Percentiles rank a stretch among this genome's conserved stretches.
These are phyloP conservation scores for Macaria liturata DNA, from an alignment of 2,888 invertebrate species.

Conservation along the genomic window DNA sequence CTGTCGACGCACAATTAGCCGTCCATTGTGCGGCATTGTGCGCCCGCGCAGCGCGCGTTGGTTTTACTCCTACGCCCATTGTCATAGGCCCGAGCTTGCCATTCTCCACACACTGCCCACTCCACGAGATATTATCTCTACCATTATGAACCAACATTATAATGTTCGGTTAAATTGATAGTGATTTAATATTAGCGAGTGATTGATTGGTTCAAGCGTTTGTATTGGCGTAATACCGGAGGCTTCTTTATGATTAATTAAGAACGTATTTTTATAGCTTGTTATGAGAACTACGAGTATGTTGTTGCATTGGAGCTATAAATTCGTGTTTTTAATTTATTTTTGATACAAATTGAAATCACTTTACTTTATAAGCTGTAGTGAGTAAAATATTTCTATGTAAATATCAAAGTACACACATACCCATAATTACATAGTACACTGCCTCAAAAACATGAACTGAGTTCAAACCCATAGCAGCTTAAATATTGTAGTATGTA, in stretches of 20 bases:
- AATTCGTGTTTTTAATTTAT: too few relatives aligned
- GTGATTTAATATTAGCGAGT: constrained; percentile 60
- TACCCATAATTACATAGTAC: too few relatives aligned
- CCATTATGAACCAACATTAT: constrained; percentile 62
- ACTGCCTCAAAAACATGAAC: too few relatives aligned
- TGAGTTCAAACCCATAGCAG: neutral
- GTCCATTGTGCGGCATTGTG: constrained; percentile 68
- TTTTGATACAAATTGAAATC: too few relatives aligned
- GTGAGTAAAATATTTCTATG: too few relatives aligned
- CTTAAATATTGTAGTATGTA: neutral
- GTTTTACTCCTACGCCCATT: constrained; percentile 78
- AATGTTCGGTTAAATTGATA: constrained; percentile 59
- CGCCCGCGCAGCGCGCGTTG: constrained; percentile 62
- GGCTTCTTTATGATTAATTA: constrained; percentile 37
- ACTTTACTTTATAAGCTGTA: too few relatives aligned
- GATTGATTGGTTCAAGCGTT: constrained; percentile 63
- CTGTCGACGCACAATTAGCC: constrained; percentile 80
- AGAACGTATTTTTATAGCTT: too few relatives aligned
- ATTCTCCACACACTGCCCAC: constrained; percentile 53
- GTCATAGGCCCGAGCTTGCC: constrained; percentile 65
- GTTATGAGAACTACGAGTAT: too few relatives aligned
- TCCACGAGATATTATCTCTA: constrained; percentile 72
- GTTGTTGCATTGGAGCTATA: too few relatives aligned
- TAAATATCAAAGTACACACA: too few relatives aligned
- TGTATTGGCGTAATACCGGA: constrained; percentile 44